phyloP scores from a whole-genome alignment of 2,888 invertebrate species.

The Platycheirus albimanus region DNA sequence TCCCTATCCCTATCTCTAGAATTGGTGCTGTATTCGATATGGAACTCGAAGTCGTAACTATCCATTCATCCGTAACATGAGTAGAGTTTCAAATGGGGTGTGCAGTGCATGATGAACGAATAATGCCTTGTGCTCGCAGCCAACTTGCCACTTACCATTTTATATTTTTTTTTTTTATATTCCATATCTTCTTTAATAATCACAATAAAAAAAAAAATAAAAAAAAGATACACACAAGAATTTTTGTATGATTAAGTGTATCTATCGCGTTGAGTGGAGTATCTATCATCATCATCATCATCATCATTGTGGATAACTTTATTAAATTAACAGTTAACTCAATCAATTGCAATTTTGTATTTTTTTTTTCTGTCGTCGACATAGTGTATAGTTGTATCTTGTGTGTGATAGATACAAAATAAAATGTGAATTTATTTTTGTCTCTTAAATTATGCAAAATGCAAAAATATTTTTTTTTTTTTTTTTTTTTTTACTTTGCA shows the following conservation, averaged over 20 bases:
- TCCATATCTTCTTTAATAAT: slow-evolving; percentile 33
- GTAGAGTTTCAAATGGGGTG: slow-evolving; percentile 70
- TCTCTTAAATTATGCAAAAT: slow-evolving; percentile 46
- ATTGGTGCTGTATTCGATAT: slow-evolving; percentile 10
- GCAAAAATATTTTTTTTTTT: not conserved
- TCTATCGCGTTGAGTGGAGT: slow-evolving; percentile 31
- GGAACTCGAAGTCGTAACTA: slow-evolving; percentile 45
- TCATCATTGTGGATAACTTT: slow-evolving; percentile 43
- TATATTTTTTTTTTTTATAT: slow-evolving; percentile 27
- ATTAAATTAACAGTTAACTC: slow-evolving; percentile 62
- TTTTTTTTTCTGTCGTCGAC: not conserved
- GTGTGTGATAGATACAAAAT: not conserved
- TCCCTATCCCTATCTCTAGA: not conserved
- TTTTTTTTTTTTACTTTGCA: not conserved
- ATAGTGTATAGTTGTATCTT: too few species aligned
- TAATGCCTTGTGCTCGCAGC: slow-evolving; percentile 37
- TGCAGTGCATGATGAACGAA: slow-evolving; percentile 71
- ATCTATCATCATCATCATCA: not conserved
- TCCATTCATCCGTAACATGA: slow-evolving; percentile 73
- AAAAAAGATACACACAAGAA: too few species aligned
- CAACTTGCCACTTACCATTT: slow-evolving; percentile 21
- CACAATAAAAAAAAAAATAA: slow-evolving; percentile 31
- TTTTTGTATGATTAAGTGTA: slow-evolving; percentile 41
- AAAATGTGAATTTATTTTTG: not conserved
- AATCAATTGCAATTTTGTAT: slow-evolving; percentile 44